Conservation (phyloP, 2,888 invertebrate genomes). For the Nemapogon koenigi region DNA sequence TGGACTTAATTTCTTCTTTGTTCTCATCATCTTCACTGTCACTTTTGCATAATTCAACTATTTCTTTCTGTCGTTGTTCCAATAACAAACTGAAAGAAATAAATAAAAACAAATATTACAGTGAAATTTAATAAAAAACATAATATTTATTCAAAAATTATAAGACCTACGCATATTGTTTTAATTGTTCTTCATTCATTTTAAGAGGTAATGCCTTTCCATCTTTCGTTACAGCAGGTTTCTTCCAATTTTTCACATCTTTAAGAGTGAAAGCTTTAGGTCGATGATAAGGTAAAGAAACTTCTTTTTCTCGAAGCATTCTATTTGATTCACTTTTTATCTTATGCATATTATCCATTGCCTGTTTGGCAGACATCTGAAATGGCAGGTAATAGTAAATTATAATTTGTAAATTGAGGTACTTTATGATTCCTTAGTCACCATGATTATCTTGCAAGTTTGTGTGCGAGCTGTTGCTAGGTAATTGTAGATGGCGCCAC, state of each 20-base stretch:
- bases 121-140: slow-evolving; percentile 11
- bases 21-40: slow-evolving; percentile 64
- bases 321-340: slow-evolving; percentile 87
- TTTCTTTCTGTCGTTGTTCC: slow-evolving; percentile 76
- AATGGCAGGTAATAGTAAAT: too few relatives aligned
- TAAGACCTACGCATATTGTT: slow-evolving; percentile 68
- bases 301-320: slow-evolving; percentile 75
- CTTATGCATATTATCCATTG: slow-evolving; percentile 72
- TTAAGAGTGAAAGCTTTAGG: slow-evolving; percentile 80
- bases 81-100: slow-evolving; percentile 63
- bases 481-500: too few relatives aligned
- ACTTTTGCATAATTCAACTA: slow-evolving; percentile 78
- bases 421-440: too few relatives aligned
- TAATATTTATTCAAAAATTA: too few relatives aligned
- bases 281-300: slow-evolving; percentile 85
- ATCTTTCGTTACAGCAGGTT: slow-evolving; percentile 37
- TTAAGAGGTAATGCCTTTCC: slow-evolving; percentile 60
- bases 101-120: slow-evolving; percentile 12
- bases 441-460: too few relatives aligned
- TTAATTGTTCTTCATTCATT: slow-evolving; percentile 71
- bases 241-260: slow-evolving; percentile 72
- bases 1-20: slow-evolving; percentile 2
- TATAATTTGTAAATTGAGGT: too few relatives aligned
- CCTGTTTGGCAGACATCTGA: slow-evolving; percentile 72
- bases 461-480: too few relatives aligned